Base-by-base conservation (phyloP, 2,797 vertebrate species). In the Mastacembelus armatus region DNA sequence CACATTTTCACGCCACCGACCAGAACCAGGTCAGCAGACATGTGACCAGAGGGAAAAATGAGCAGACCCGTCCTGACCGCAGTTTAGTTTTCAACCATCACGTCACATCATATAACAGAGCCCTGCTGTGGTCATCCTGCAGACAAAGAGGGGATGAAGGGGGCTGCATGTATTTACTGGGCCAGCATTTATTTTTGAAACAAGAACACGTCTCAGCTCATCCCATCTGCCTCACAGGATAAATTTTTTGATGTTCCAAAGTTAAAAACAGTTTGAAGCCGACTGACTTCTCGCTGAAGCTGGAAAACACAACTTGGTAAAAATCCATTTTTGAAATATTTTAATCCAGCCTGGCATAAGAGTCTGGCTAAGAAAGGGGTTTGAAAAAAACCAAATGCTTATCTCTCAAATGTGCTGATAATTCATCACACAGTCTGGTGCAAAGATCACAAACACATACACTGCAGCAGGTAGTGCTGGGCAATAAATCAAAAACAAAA, bases 21-120 rank as follows among this genome's bases (percentile, higher is more conserved):
- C 48, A 33, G 55, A 61, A 36, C 29, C 69, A 4, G 66, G 74
- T 86, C 80, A 87, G 80, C 80, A 83, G 74, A 84, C 75, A n/a
- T 1, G 50, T 38, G 74, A 30, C 16, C 68, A 18, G 62, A 85
- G 86, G 83, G 83, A 87, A 87, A 79, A 71, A 64, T 5, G 66
- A 78, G 77, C 50, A 29, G 66, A 30, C 43, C 18, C 30, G 24
- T 54, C 36, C 78, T 56, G 71, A 71, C 58, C 56, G 36, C 62
- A n/a, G n/a, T n/a, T n/a, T n/a, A n/a, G n/a, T n/a, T n/a, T n/a
- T n/a, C n/a, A n/a, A n/a, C n/a, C n/a, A n/a, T n/a, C n/a, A n/a
- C n/a, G n/a, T n/a, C n/a, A 48, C 74, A 26, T 26, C 44, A 39
- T 39, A 69, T 65, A 77, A 78, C 71, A 22, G 48, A 73, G 65